Base-by-base conservation (phyloP, 2,797 vertebrate genomes). In the Phalanger gymnotis region DNA sequence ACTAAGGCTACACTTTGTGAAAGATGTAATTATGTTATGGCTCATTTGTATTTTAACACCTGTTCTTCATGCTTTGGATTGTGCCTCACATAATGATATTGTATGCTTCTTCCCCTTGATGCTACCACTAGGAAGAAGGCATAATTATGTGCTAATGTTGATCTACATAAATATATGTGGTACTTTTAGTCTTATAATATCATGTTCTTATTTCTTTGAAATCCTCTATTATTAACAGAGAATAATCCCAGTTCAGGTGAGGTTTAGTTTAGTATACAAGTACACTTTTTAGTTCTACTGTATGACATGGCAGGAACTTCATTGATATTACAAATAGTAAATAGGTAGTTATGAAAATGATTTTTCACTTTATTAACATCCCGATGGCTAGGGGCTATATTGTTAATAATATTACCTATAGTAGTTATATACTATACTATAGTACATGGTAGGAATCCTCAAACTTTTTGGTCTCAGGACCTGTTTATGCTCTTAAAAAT, bases 1-100 rank as follows among this genome's bases (percentile, higher is more conserved):
- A 87, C 73, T 87, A 87, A 51, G 73, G 73, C 40, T 51, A 51
- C 40, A 87, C 73, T 87, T 51, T 87, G 73, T 87, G 40, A 87
- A 87, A 87, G 73, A 87, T 87, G 51, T 87, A 87, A 87, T 87
- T 87, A 87, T 87, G 73, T 87, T 47, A 87, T 27, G 40, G 73
- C 73, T 51, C 40, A 87, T 87, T 87, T 87, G 73, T 87, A 87
- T 87, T 87, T 87, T 87, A 87, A 87, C 73, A 87, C 73, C 73
- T 87, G 73, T 87, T 87, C 73, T 87, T 87, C 9, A 51, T 87
- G 73, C 73, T 87, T 87, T 87, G 22, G 73, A 51, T 25, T 87
- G 25, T 87, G 73, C 40, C 40, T 87, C 40, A 51, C 40, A 51
- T 87, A 87, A 87, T 87, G 40, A 87, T 51, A 51, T 87, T 87